A percentile compares a stretch with the other conserved stretches of the same genome.
phyloP scores from a whole-genome alignment of 1,140 invertebrate genomes.

The Carcinoscorpius rotundicauda region DNA sequence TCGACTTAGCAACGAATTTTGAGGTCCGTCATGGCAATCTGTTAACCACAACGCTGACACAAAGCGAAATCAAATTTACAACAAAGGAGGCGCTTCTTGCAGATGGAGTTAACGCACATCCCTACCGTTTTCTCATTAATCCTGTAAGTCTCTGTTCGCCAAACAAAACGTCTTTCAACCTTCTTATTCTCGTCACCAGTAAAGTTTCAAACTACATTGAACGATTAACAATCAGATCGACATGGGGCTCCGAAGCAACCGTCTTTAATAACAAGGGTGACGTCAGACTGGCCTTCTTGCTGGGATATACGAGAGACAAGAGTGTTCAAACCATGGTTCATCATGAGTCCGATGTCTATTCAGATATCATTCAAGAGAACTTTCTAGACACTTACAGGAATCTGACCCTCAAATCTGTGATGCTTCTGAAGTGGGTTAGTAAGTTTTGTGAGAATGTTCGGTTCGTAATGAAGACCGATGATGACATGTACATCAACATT shows the following conservation, averaged over 20 bases:
- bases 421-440: constrained; percentile 38
- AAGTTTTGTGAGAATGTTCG: constrained; percentile 47
- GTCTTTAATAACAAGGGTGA: constrained; percentile 15
- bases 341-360: constrained; percentile 15
- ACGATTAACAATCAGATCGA: constrained; percentile 56
- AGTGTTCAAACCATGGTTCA: constrained; percentile 7
- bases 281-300: constrained; percentile 17
- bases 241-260: constrained; percentile 48
- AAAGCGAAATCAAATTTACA: too few species aligned
- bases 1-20: too few species aligned
- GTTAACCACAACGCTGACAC: too few species aligned
- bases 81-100: too few species aligned
- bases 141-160: constrained; percentile 8
- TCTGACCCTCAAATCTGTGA: constrained; percentile 30
- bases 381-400: constrained; percentile 32
- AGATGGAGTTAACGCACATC: background rate
- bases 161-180: constrained; percentile 19
- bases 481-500: constrained; percentile 41
- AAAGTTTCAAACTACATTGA: constrained; percentile 49
- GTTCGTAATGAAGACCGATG: constrained; percentile 40
- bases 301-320: constrained; percentile 13
- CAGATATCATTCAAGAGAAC: constrained; percentile 23
- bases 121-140: constrained; percentile 7
- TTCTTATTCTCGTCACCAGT: constrained; percentile 63
- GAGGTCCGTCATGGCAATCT: too few species aligned